Evolutionary conservation across 2,888 invertebrate genomes (phyloP), one percentile per base, ranked within the genome.

Genomic region (Neoscelio sp.): DNA sequence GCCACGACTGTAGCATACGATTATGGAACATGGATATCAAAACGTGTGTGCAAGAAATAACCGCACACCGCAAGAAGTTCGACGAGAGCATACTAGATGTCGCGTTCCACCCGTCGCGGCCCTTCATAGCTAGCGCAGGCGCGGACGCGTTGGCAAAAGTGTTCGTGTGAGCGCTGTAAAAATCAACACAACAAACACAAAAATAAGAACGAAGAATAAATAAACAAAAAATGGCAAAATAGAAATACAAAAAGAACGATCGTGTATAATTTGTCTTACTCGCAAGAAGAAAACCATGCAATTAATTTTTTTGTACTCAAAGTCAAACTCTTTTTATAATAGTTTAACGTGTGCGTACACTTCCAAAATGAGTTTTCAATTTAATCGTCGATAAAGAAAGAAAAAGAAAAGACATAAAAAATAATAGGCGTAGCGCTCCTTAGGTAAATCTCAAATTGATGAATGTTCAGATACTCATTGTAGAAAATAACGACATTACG

Each of bases 11-110:
- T 92, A 99, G 99, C 86, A 97, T 99, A 91, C 95, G 99, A 86
- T 93, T 99, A 86, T 99, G 99, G 99, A 98, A 99, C 93, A 93
- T 99, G 90, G 98, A 99, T 93, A 98, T 97, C 92, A 98, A 98
- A 92, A 98, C 98, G 78, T 99, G 99, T 93, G 97, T 99, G 87
- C 99, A 99, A 92, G 99, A 99, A 92, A 99, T 99, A 90, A 99
- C 99, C 62, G 98, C 99, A 85, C 99, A 99, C 92, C 95, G 99
- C 88, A 99, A 99, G 92, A 99, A 99, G 93, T 98, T 98, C 92
- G 99, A 99, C 92, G 99, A 99, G 92, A 97, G 98, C 91, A 99
- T 99, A 92, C 95, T 98, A 90, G 98, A 98, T 91, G 99, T 99
- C 85, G 99, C 99, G 88, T 99, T 99, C 94, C 99, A 99, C 93